A percentile compares a stretch with the other conserved stretches of the same genome.
These are phyloP conservation scores for Lampris megalopsis DNA, from an alignment of 2,113 vertebrate genomes.

Conservation along the genomic window DNA sequence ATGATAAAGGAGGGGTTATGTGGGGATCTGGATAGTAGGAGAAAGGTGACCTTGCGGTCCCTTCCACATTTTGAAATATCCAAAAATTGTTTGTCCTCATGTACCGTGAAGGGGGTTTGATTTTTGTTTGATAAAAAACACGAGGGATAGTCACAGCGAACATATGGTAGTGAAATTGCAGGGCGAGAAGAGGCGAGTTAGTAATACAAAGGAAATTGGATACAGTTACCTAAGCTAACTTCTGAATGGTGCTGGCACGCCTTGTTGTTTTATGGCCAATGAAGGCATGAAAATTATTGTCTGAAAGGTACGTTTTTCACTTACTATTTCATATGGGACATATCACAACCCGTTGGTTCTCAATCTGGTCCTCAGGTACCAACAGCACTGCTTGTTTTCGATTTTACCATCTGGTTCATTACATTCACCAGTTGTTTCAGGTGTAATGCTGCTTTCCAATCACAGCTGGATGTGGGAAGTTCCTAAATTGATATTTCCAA, in stretches of 20 bases:
- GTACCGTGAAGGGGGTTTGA: neutral
- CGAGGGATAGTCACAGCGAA: neutral
- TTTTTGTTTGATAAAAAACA: neutral
- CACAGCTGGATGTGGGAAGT: too few species aligned
- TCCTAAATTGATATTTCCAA: too few species aligned
- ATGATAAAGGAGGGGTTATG: neutral
- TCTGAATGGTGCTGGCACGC: neutral
- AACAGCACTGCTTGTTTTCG: too few species aligned
- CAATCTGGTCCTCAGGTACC: too few species aligned
- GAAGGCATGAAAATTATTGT: neutral
- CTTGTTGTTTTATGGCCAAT: neutral
- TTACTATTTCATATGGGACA: too few species aligned
- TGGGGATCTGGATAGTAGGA: neutral
- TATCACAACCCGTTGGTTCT: too few species aligned
- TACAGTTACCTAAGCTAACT: neutral
- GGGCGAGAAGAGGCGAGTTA: neutral
- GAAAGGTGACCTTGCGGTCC: slow-evolving; percentile 26
- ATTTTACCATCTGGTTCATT: too few species aligned
- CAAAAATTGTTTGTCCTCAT: neutral
- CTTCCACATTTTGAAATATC: neutral
- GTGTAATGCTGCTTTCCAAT: too few species aligned
- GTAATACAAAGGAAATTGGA: neutral
- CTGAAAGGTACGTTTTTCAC: neutral
- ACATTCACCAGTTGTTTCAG: too few species aligned
- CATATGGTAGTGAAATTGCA: neutral